phyloP scores from a whole-genome alignment of 2,797 vertebrate genomes.

The Antennarius maculatus region DNA sequence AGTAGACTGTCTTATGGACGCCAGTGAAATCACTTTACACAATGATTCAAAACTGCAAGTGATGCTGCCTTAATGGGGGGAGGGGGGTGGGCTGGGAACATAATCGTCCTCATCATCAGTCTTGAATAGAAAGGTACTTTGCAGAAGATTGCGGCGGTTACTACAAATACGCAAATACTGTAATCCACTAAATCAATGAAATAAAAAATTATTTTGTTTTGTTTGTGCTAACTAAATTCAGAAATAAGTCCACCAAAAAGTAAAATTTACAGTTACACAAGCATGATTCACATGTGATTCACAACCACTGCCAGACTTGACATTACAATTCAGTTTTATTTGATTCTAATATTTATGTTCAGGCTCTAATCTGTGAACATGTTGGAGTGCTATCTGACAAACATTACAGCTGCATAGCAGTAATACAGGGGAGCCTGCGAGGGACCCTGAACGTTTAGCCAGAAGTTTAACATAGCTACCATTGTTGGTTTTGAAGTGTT shows the following conservation, averaged over 20 bases:
- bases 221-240: neutral
- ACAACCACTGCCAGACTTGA: neutral
- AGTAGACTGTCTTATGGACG: slow-evolving; percentile 1
- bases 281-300: neutral
- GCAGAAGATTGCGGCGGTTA: slow-evolving; percentile 16
- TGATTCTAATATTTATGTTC: slow-evolving; percentile 53
- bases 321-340: slow-evolving; percentile 19
- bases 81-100: slow-evolving; percentile 28
- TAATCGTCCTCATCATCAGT: slow-evolving; percentile 55
- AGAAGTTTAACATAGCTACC: slow-evolving; percentile 77
- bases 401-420: slow-evolving; percentile 74
- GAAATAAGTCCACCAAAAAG: neutral
- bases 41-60: slow-evolving; percentile 22
- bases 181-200: too few relatives aligned
- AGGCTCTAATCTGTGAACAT: slow-evolving; percentile 72
- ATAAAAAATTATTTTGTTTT: neutral
- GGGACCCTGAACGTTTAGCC: slow-evolving; percentile 65
- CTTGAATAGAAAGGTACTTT: slow-evolving; percentile 45
- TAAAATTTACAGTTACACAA: neutral
- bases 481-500: slow-evolving; percentile 82
- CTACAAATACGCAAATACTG: neutral
- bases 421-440: slow-evolving; percentile 52
- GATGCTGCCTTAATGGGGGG: slow-evolving; percentile 19
- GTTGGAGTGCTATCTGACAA: slow-evolving; percentile 64
- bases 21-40: slow-evolving; percentile 20